These are phyloP conservation scores for Tenthredo scrophulariae DNA, from an alignment of 2,888 invertebrate species.

Conservation along the genomic window DNA sequence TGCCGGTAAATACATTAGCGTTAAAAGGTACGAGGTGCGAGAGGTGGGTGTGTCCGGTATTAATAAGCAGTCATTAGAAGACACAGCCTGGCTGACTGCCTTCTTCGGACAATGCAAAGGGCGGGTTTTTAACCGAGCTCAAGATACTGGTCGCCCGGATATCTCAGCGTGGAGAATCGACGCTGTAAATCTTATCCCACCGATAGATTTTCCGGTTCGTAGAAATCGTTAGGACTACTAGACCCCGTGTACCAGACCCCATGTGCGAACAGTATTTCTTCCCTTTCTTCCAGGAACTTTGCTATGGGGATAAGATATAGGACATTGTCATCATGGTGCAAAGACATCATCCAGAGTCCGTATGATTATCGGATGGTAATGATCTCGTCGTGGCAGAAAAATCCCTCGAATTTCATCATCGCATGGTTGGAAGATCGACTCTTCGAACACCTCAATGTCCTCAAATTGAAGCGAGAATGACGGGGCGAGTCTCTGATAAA, in stretches of 20 bases:
- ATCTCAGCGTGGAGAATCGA: conserved; percentile 56
- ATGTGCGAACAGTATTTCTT: not conserved
- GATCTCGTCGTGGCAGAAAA: too few relatives aligned
- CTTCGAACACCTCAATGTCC: too few relatives aligned
- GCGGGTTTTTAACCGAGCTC: conserved; percentile 55
- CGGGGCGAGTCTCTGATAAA: not conserved
- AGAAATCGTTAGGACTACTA: conserved; percentile 56
- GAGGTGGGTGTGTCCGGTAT: conserved; percentile 65
- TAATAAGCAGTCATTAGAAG: conserved; percentile 68
- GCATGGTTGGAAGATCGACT: too few relatives aligned
- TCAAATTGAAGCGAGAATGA: not conserved
- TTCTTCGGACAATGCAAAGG: conserved; percentile 62
- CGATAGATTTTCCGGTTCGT: conserved; percentile 54
- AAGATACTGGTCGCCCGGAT: not conserved
- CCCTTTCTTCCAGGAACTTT: too few relatives aligned
- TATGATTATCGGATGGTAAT: too few relatives aligned
- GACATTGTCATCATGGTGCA: too few relatives aligned
- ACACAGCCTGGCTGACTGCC: conserved; percentile 57
- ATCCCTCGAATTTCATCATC: too few relatives aligned
- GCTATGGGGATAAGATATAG: too few relatives aligned
- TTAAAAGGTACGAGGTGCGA: conserved; percentile 59
- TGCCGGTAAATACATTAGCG: conserved; percentile 62
- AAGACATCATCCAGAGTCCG: too few relatives aligned
- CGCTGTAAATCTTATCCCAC: conserved; percentile 60
- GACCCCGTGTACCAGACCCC: not conserved